Evolutionary conservation across 2,888 invertebrate species (phyloP).

Genomic region (Agrilus mali): DNA sequence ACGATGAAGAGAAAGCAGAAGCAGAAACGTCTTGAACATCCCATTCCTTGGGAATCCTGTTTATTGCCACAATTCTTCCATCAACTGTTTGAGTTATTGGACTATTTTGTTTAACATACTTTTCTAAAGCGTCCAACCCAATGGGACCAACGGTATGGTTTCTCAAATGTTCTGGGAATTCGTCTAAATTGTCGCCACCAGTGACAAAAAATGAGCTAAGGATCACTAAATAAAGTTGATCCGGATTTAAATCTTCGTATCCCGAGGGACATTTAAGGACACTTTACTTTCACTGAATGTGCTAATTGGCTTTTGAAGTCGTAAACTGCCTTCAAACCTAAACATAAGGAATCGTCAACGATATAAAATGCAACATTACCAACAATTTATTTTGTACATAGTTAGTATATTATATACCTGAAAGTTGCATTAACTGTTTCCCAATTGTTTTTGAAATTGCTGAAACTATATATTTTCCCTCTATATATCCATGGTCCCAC

Average conservation of each 20-base stretch:
- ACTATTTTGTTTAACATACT: conserved; percentile 38
- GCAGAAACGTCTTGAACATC: too few relatives aligned
- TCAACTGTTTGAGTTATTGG: conserved; percentile 41
- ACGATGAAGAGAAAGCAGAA: too few relatives aligned
- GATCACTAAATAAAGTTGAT: conserved; percentile 48
- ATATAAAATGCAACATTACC: too few relatives aligned
- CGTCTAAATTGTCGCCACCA: conserved; percentile 58
- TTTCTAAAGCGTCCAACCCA: conserved; percentile 43
- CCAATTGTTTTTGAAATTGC: not conserved
- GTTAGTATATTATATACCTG: too few relatives aligned
- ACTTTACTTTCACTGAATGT: conserved; percentile 36
- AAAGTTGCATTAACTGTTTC: not conserved
- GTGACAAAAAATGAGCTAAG: conserved; percentile 46
- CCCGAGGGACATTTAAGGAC: conserved; percentile 50
- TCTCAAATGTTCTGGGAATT: conserved; percentile 38
- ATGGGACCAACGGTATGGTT: conserved; percentile 36
- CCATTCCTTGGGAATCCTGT: conserved; percentile 4
- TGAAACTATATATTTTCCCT: conserved; percentile 44
- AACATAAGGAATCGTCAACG: not conserved
- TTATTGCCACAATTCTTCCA: conserved; percentile 40
- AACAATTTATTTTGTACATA: too few relatives aligned
- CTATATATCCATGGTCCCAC: conserved; percentile 55
- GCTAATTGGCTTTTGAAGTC: not conserved
- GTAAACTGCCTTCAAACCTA: not conserved
- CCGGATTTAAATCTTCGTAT: conserved; percentile 44